A percentile compares a stretch with the other conserved stretches of the same genome.
phyloP scores from a whole-genome alignment of 2,888 invertebrate genomes.

The Uloborus plumipes region DNA sequence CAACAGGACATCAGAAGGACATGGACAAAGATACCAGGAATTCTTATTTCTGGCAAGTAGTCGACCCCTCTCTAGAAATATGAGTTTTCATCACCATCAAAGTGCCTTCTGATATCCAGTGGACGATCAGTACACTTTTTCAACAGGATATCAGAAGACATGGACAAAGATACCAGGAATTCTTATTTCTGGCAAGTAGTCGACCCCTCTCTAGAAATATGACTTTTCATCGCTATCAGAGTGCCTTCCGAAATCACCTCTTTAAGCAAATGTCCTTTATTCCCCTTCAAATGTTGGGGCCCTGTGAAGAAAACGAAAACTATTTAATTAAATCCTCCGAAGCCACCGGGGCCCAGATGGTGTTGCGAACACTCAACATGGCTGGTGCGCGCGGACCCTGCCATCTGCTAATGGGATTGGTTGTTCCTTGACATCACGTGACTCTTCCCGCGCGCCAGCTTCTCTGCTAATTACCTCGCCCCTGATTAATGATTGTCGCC shows the following conservation, averaged over 20 bases:
- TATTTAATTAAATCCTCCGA: conserved; percentile 41
- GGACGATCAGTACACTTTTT: too few relatives aligned
- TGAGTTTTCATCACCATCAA: too few relatives aligned
- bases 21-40: too few relatives aligned
- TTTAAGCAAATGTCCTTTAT: too few relatives aligned
- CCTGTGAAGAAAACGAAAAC: conserved; percentile 48
- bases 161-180: too few relatives aligned
- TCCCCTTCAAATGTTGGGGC: conserved; percentile 17
- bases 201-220: too few relatives aligned
- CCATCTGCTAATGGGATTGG: conserved; percentile 60
- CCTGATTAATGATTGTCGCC: conserved; percentile 64
- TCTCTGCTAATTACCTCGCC: conserved; percentile 55
- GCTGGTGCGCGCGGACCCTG: not conserved
- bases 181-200: too few relatives aligned
- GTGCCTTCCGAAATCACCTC: too few relatives aligned
- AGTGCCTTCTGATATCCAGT: too few relatives aligned
- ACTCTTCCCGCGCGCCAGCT: conserved; percentile 24
- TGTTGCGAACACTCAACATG: not conserved
- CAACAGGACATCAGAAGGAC: not conserved
- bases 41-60: too few relatives aligned
- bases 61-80: too few relatives aligned
- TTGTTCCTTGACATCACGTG: conserved; percentile 62
- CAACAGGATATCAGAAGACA: not conserved
- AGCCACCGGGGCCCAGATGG: not conserved
- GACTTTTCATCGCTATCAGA: too few relatives aligned